These are phyloP conservation scores for Trachelus tabidus DNA, from an alignment of 2,888 invertebrate genomes.

Conservation along the genomic window DNA sequence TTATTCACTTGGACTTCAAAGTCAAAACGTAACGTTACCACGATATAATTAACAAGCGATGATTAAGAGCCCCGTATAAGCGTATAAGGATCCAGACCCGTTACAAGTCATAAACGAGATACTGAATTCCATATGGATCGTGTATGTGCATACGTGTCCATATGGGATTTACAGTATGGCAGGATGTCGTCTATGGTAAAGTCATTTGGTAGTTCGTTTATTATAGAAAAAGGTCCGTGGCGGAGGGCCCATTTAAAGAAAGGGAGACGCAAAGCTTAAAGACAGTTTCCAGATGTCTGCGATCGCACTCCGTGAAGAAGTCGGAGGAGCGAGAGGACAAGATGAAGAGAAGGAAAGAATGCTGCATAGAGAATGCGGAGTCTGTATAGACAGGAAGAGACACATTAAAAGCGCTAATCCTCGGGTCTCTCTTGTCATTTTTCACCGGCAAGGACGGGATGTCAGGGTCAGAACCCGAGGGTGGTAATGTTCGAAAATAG, in stretches of 20 bases:
- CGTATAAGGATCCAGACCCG: not conserved
- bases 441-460: not conserved
- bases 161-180: not conserved
- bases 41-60: not conserved
- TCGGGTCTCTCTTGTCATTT: conserved; percentile 30
- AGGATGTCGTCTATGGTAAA: not conserved
- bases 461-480: not conserved
- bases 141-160: not conserved
- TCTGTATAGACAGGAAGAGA: conserved; percentile 38
- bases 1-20: not conserved
- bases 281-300: not conserved
- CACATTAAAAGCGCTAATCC: conserved; percentile 61
- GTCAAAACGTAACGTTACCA: not conserved
- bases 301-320: not conserved
- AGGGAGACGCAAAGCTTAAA: not conserved
- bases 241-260: not conserved
- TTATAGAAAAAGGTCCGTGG: conserved; percentile 5
- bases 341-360: not conserved
- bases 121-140: not conserved
- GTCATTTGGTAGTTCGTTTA: conserved; percentile 20
- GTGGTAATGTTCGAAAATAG: not conserved
- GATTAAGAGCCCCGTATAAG: not conserved
- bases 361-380: not conserved
- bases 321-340: not conserved
- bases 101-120: not conserved